A percentile compares a stretch with the other conserved stretches of the same genome.
Conservation (phyloP, 1,140 invertebrate species). For the Brachystomella parvula region DNA sequence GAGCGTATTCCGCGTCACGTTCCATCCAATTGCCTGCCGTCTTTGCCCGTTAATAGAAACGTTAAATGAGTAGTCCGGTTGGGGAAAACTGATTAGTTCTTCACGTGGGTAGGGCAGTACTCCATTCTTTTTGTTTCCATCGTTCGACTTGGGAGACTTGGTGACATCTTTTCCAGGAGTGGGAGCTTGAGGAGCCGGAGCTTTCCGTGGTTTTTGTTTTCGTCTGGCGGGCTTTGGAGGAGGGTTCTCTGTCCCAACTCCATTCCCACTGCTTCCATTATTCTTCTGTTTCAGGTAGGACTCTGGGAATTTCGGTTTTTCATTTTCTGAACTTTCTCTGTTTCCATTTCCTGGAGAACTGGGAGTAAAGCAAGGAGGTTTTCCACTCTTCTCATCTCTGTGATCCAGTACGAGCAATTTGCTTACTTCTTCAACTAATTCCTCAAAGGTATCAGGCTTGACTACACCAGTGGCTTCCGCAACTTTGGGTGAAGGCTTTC, state of each 20-base stretch:
- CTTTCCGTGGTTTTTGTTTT: background rate
- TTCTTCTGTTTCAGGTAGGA: background rate
- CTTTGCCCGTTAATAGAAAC: background rate
- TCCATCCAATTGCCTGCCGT: background rate
- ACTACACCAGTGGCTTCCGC: background rate
- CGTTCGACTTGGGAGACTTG: background rate
- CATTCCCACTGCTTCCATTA: background rate
- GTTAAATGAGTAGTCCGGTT: background rate
- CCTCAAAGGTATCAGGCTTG: background rate
- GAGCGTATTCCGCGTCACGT: conserved; percentile 4
- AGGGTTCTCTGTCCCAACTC: background rate
- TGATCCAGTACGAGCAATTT: too few species aligned
- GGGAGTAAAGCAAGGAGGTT: too few species aligned
- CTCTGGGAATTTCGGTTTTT: background rate
- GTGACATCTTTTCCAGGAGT: background rate
- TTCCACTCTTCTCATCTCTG: too few species aligned
- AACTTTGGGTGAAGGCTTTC: too few species aligned
- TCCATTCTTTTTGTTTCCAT: background rate
- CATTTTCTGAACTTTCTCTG: too few species aligned
- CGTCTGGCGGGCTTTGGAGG: background rate
- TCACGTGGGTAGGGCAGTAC: background rate
- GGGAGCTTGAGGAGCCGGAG: background rate
- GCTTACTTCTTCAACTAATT: background rate
- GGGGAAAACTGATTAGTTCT: background rate
- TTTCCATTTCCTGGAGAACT: too few species aligned